Evolutionary conservation across 2,888 invertebrate species (phyloP).

Genomic region (Heliconius sara): DNA sequence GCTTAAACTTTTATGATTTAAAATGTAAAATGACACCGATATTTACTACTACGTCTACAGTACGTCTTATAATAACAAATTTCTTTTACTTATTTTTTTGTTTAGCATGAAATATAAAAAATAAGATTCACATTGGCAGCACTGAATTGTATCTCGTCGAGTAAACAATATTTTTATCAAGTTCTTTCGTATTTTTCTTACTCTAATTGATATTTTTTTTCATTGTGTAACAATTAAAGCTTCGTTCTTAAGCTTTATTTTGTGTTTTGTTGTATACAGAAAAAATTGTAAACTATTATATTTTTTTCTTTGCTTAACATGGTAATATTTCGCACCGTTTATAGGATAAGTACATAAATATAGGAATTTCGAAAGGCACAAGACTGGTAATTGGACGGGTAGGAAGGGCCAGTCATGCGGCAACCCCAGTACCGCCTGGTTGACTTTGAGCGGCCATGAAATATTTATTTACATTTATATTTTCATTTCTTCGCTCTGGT

Average conservation of each 20-base stretch:
- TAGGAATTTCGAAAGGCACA: conserved; percentile 31
- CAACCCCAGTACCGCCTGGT: conserved; percentile 48
- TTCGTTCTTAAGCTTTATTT: not conserved
- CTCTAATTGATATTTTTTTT: not conserved
- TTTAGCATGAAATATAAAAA: too few species aligned
- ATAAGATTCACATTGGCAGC: too few species aligned
- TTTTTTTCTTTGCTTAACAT: not conserved
- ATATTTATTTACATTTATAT: too few species aligned
- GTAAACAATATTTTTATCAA: too few species aligned
- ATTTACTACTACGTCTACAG: too few species aligned
- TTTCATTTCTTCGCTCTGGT: too few species aligned
- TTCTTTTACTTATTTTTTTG: too few species aligned
- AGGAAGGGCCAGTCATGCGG: conserved; percentile 52
- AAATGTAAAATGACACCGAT: too few species aligned
- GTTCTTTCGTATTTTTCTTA: too few species aligned
- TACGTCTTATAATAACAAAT: too few species aligned
- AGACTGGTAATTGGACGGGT: conserved; percentile 42
- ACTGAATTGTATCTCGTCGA: too few species aligned
- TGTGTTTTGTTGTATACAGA: not conserved
- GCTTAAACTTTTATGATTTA: too few species aligned
- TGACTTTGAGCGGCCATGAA: conserved; percentile 56
- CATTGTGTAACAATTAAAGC: not conserved
- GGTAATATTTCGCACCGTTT: conserved; percentile 6
- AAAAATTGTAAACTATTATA: not conserved
- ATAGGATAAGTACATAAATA: conserved; percentile 27